These are phyloP conservation scores for Cyprinodon variegatus DNA, from an alignment of 2,113 vertebrate genomes.

Conservation along the genomic window DNA sequence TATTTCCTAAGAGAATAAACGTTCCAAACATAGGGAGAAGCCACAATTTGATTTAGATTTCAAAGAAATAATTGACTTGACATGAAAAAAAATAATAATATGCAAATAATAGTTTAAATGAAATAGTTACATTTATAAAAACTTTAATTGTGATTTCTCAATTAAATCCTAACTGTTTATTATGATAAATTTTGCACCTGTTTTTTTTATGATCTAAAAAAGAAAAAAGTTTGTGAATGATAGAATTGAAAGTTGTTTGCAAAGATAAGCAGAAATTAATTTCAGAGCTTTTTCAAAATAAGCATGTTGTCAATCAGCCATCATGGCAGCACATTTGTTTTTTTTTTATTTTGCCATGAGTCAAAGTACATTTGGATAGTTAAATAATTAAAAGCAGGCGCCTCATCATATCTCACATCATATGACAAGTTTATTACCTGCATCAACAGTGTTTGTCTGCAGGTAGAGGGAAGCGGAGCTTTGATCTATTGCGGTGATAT, in stretches of 20 bases:
- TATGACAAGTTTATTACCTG: not conserved
- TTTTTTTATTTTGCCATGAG: not conserved
- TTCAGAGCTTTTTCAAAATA: too few relatives aligned
- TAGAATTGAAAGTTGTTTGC: too few relatives aligned
- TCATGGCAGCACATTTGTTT: not conserved
- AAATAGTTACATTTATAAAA: too few relatives aligned
- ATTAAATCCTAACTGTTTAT: not conserved
- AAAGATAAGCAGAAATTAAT: too few relatives aligned
- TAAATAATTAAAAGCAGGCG: too few relatives aligned
- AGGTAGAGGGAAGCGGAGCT: conserved; percentile 19
- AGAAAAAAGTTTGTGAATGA: too few relatives aligned
- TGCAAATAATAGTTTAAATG: not conserved
- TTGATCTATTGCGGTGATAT: conserved; percentile 45
- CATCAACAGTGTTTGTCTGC: not conserved
- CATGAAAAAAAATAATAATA: too few relatives aligned
- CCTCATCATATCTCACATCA: not conserved
- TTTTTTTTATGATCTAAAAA: too few relatives aligned
- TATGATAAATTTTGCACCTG: not conserved
- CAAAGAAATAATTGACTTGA: not conserved
- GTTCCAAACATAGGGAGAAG: not conserved
- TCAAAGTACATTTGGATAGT: not conserved
- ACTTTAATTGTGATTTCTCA: not conserved
- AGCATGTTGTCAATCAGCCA: not conserved
- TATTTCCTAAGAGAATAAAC: not conserved
- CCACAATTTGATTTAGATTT: not conserved